These are phyloP conservation scores for Carduelis carduelis DNA, from an alignment of 2,797 vertebrate species.

Conservation along the genomic window DNA sequence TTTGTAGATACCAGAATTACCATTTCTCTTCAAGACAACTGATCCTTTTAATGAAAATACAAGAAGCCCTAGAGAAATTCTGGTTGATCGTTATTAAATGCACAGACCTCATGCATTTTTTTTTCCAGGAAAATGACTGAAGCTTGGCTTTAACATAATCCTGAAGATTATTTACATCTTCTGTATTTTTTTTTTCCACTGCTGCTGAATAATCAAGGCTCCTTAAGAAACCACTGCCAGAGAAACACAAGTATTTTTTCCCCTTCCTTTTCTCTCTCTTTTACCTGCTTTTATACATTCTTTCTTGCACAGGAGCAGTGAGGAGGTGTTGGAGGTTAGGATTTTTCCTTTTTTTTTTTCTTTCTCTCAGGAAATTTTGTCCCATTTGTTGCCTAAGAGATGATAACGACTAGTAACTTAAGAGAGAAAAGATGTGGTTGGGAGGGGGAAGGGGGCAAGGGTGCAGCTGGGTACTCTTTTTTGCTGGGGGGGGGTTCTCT, in stretches of 20 bases:
- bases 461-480: not conserved
- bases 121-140: slow-evolving; percentile 14
- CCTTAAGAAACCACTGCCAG: not conserved
- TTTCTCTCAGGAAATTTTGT: not conserved
- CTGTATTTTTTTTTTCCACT: slow-evolving; percentile 25
- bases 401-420: not conserved
- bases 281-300: not conserved
- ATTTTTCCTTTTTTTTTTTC: not conserved
- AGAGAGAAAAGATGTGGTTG: not conserved
- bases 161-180: slow-evolving; percentile 46
- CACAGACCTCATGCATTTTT: not conserved
- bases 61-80: slow-evolving; percentile 52
- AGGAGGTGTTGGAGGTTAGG: not conserved
- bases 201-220: slow-evolving; percentile 26
- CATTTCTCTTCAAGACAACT: slow-evolving; percentile 37
- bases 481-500: not conserved
- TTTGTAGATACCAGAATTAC: slow-evolving; percentile 31
- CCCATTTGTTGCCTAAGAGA: not conserved
- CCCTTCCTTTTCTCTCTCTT: not conserved
- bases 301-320: not conserved
- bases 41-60: slow-evolving; percentile 31
- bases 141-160: slow-evolving; percentile 47
- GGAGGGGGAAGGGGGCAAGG: not conserved
- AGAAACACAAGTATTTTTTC: not conserved
- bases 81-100: slow-evolving; percentile 15